Evolutionary conservation across 2,888 invertebrate genomes (phyloP), one percentile per base, ranked within the genome.

Genomic region (Augochlorella aurata): DNA sequence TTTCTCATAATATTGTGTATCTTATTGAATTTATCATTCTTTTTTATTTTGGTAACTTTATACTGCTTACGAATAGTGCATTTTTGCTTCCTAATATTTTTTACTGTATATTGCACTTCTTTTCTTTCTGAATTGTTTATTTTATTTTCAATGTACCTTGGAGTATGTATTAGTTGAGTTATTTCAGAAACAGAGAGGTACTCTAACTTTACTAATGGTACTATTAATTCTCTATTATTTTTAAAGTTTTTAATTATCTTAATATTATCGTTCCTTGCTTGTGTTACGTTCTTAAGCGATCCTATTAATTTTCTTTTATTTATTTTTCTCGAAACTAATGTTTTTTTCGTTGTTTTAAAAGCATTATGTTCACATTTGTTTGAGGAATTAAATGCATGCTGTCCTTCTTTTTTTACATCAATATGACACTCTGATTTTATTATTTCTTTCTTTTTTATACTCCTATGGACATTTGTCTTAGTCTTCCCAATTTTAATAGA

Each of bases 181-280:
- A 79, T 50, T 47, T 79, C 58, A 14, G 66, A 29, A 16, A 58
- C 58, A n/a, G 81, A 12, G 12, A 79, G 50, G 24, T 81, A n/a
- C 49, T 81, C 81, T 16, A 79, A 29, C 52, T 44, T 79, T 9
- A 63, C 44, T 2, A 81, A 67, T 12, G 74, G 67, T 61, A 81
- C 0, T 47, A n/a, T 16, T 18, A 79, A 67, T 8, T 61, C 14
- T 61, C 58, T 81, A n/a, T 0, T 61, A 21, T 5, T 10, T 14
- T 0, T 50, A 58, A 1, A 24, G 58, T 47, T 1, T 61, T 67
- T 16, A 21, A 50, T 61, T 50, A n/a, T 10, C 29, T n/a, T 24
- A 0, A 8, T 44, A 16, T 49, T 45, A 38, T 7, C 29, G 49
- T 68, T 47, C 5, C 2, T 54, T 58, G 49, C 14, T n/a, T 18